These are phyloP conservation scores for Aphidius ervi DNA, from an alignment of 1,140 invertebrate species.

Conservation along the genomic window DNA sequence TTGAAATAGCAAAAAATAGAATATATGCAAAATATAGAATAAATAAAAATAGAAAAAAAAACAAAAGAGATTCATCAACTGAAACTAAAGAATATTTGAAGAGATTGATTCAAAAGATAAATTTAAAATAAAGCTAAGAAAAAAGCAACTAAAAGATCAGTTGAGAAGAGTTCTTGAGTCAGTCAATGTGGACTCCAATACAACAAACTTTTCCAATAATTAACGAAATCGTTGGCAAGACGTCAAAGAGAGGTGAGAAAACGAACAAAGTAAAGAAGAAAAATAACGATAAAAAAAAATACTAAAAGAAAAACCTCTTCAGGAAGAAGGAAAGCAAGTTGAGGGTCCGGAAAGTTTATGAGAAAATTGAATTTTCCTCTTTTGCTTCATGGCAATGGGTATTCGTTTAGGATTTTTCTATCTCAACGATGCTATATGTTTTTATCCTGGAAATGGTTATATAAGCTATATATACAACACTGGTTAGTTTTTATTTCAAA, in stretches of 20 bases:
- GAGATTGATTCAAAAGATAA: no score
- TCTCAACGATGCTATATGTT: constrained; percentile 6
- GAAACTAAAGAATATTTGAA: no score
- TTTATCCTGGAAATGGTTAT: neutral
- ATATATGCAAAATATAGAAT: neutral
- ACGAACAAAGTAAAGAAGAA: constrained; percentile 1
- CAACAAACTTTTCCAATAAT: constrained; percentile 27
- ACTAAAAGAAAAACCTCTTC: constrained; percentile 11
- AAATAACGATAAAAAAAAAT: constrained; percentile 1
- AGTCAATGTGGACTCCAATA: no score
- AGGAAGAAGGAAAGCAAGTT: constrained; percentile 1
- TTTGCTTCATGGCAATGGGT: constrained; percentile 5
- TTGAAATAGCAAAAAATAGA: no score
- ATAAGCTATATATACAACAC: neutral
- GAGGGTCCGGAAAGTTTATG: constrained; percentile 18
- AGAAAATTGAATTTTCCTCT: constrained; percentile 26
- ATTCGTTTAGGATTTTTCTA: constrained; percentile 22
- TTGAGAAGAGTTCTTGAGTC: neutral
- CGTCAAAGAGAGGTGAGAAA: constrained; percentile 5
- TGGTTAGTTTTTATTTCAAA: constrained; percentile 2
- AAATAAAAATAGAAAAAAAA: neutral
- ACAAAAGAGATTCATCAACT: no score
- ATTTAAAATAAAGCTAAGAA: no score
- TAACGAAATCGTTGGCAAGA: constrained; percentile 26
- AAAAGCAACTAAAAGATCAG: constrained; percentile 11